Base-by-base conservation (phyloP, 2,113 vertebrate species). In the Poeciliopsis prolifica region DNA sequence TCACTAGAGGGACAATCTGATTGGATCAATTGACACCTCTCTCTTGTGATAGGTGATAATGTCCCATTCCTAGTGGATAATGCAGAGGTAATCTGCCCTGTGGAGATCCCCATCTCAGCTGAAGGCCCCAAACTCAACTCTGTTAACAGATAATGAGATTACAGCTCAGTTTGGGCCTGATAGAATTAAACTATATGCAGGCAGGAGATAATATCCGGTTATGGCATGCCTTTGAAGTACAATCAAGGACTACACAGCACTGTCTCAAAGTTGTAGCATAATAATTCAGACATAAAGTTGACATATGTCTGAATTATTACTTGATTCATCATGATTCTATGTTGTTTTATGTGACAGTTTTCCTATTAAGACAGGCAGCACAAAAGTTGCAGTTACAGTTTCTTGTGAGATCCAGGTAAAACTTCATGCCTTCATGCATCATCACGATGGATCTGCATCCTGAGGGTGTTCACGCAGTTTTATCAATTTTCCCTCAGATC, bases 61-160 rank as follows among this genome's bases (percentile, higher is more conserved):
- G 81, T 88, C 68, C 66, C 74, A 72, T 77, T 87, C 78, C 84
- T 89, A 93, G 91, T 92, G 83, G 92, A 93, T 94, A 92, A 94
- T 93, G 81, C 78, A 74, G 83, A 86, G 85, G 85, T 91, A 92
- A 94, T 93, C 92, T 89, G 89, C 85, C 85, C 85, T 37, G 75
- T 82, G 69, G 73, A 86, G 86, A 91, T 91, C 86, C 79, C 72
- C 88, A 87, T 92, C 88, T 11, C 77, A 81, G 78, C 72, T 15
- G 70, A 86, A 76, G 76, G 77, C 74, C 86, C 82, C 76, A 80
- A 85, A 84, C 66, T 77, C 85, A 68, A 81, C 83, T 88, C 88
- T 84, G 89, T 85, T 90, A 89, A 90, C 85, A 89, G 90, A 92
- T 93, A 93, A 94, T 87, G 69, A 90, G 91, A 93, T 94, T 90